phyloP scores from a whole-genome alignment of 1,140 invertebrate genomes.

The Drosophila auraria region DNA sequence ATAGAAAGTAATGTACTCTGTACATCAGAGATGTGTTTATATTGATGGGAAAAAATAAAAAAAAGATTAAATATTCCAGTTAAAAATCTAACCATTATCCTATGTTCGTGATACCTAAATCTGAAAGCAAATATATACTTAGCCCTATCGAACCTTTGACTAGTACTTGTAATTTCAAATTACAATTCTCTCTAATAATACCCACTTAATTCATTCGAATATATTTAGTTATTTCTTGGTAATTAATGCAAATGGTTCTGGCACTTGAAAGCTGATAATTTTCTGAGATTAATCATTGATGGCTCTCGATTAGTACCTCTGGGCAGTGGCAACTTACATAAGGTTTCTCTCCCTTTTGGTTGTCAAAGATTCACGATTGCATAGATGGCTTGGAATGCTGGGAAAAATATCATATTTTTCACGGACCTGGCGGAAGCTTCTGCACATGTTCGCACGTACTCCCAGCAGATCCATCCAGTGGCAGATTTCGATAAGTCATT shows the following conservation, averaged over 20 bases:
- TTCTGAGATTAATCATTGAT: conserved; percentile 10
- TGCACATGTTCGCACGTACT: conserved; percentile 68
- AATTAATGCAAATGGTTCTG: conserved; percentile 15
- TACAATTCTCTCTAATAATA: neutral
- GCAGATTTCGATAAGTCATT: conserved; percentile 82
- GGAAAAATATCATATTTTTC: conserved; percentile 58
- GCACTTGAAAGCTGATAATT: neutral
- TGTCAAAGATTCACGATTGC: conserved; percentile 33
- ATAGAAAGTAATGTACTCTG: neutral
- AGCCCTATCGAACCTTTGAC: neutral
- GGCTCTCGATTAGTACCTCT: conserved; percentile 3
- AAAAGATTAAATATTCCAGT: no score
- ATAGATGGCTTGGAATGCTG: conserved; percentile 33
- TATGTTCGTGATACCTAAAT: no score
- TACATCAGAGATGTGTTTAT: neutral
- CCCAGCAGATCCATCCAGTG: conserved; percentile 63
- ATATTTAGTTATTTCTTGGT: neutral
- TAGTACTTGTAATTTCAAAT: neutral
- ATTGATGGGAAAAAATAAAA: neutral
- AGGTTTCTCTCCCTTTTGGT: conserved; percentile 8
- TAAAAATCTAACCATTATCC: no score
- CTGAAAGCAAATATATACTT: no score
- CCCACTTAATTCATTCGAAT: neutral
- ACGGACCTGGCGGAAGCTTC: conserved; percentile 75
- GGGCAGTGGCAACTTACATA: conserved; percentile 18